A percentile compares a stretch with the other conserved stretches of the same genome.
phyloP scores from a whole-genome alignment of 2,888 invertebrate species.

The Halocaridina rubra region DNA sequence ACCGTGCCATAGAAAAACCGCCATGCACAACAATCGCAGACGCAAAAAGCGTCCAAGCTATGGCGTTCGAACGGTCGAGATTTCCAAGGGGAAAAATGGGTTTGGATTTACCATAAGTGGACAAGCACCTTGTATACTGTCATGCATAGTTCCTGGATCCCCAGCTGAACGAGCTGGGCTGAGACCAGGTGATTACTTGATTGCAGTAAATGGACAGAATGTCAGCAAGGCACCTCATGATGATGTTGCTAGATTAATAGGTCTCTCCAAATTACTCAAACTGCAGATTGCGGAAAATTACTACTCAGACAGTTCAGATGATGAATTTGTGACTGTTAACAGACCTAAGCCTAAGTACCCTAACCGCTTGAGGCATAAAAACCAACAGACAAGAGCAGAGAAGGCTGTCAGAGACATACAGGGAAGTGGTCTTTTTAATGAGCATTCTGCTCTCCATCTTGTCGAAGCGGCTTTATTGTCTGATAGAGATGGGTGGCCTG shows the following conservation, averaged over 20 bases:
- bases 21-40: constrained; percentile 69
- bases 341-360: constrained; percentile 67
- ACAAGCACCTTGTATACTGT: constrained; percentile 93
- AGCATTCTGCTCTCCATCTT: constrained; percentile 59
- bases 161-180: constrained; percentile 92
- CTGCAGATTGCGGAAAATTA: constrained; percentile 89
- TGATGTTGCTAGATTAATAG: constrained; percentile 91
- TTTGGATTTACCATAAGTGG: constrained; percentile 99
- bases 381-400: constrained; percentile 70
- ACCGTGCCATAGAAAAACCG: constrained; percentile 30
- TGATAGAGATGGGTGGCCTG: constrained; percentile 58
- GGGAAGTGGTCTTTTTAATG: constrained; percentile 71
- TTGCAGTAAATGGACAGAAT: constrained; percentile 90
- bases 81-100: constrained; percentile 86
- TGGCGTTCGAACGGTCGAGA: constrained; percentile 85
- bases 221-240: constrained; percentile 94
- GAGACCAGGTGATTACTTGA: constrained; percentile 90
- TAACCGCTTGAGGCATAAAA: constrained; percentile 66
- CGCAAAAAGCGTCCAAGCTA: constrained; percentile 80
- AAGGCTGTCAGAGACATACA: constrained; percentile 72
- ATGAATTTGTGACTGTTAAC: constrained; percentile 69
- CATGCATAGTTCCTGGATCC: constrained; percentile 89
- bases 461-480: constrained; percentile 56
- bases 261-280: constrained; percentile 80
- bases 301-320: constrained; percentile 87